Evolutionary conservation across 2,113 vertebrate genomes (phyloP), one percentile per base, ranked within the genome.

Genomic region (Cairina moschata): DNA sequence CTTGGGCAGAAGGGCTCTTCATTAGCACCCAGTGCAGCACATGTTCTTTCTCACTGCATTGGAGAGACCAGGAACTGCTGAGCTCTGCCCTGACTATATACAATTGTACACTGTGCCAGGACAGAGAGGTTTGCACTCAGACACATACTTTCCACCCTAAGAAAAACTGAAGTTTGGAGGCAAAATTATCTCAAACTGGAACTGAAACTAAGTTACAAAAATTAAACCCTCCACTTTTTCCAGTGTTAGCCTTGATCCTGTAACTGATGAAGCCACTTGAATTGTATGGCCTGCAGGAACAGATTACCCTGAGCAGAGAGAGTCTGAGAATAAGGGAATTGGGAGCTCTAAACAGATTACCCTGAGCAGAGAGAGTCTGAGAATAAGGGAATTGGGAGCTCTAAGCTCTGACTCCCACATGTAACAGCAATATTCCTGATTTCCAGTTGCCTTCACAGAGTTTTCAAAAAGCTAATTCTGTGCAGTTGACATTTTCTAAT

Each of bases 11-110:
- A 79, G 38, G 10, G 26, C 20, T 74, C 44, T 69, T 36, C 34
- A 4, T 16, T 23, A 69, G 42, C 52, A 75, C 9, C 5, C 31
- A 44, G 54, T 1, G 8, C n/a, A 66, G 28, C 0, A 0, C 20
- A 50, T 0, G 0, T 31, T 65, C 25, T 60, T 55, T 36, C 50
- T n/a, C 50, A 16, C 28, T 34, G 54, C 11, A 20, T 2, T 20
- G 20, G 13, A 59, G 46, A 78, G 25, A 89, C 29, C 21, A 58
- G 0, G 6, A 87, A 25, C 25, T 50, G 63, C 40, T 69, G 85
- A 79, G 56, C 26, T 59, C 42, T 60, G 38, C 23, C 42, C 17
- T 28, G 58, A 8, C 15, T 23, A 8, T 0, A 0, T 8, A 17
- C 8, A 40, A 21, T 7, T 56, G 17, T 10, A 31, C 6, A 32